phyloP scores from a whole-genome alignment of 2,797 vertebrate genomes.

The Micrastur ruficollis region DNA sequence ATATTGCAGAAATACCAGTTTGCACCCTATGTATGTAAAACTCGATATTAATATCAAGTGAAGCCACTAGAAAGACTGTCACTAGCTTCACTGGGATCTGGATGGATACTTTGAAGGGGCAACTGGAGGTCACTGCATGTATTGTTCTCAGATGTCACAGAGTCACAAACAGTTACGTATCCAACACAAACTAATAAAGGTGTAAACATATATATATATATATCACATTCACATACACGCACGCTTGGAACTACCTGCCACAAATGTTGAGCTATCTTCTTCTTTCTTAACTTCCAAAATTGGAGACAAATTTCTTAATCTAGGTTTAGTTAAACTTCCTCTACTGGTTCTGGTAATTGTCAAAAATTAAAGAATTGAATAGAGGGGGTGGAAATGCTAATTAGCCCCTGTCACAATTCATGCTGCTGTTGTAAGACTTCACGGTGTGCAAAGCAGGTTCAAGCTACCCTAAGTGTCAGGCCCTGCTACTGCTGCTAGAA shows the following conservation, averaged over 20 bases:
- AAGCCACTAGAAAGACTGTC: background rate
- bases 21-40: background rate
- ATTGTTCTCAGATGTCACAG: background rate
- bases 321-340: conserved; percentile 73
- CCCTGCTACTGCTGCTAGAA: conserved; percentile 36
- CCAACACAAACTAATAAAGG: background rate
- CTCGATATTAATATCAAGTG: background rate
- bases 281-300: conserved; percentile 37
- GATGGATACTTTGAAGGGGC: background rate
- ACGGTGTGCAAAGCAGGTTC: conserved; percentile 75
- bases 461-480: conserved; percentile 49
- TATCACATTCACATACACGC: background rate
- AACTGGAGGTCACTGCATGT: background rate
- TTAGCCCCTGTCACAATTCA: conserved; percentile 77
- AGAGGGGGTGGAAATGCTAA: conserved; percentile 74
- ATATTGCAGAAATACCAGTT: background rate
- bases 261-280: background rate
- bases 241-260: background rate
- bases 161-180: background rate
- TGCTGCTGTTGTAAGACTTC: conserved; percentile 73
- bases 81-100: background rate
- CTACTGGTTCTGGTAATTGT: conserved; percentile 59
- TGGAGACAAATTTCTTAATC: conserved; percentile 61
- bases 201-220: background rate
- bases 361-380: conserved; percentile 63